Evolutionary conservation across 2,888 invertebrate species (phyloP).

Genomic region (Pyrrhosoma nymphula): DNA sequence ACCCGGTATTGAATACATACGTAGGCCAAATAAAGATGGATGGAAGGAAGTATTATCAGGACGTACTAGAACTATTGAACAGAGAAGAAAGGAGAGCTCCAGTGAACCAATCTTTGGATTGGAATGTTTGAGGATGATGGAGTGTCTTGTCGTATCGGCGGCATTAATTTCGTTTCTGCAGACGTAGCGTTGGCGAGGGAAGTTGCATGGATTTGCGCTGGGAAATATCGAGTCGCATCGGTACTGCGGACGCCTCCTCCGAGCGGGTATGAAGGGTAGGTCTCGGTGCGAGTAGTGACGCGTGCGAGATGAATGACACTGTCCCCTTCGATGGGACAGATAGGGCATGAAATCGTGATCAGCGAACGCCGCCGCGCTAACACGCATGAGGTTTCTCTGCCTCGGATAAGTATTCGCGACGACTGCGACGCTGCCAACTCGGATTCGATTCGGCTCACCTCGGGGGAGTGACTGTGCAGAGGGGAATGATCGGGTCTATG

Average conservation of each 20-base stretch:
- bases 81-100: too few relatives aligned
- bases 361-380: neutral
- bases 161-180: neutral
- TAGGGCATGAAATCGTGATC: slow-evolving; percentile 2
- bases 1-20: too few relatives aligned
- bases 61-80: too few relatives aligned
- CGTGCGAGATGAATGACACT: neutral
- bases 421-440: neutral
- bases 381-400: neutral
- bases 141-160: too few relatives aligned
- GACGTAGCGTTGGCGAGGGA: neutral
- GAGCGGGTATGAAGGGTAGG: neutral
- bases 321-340: neutral
- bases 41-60: too few relatives aligned
- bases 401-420: neutral
- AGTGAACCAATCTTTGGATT: too few relatives aligned
- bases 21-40: too few relatives aligned
- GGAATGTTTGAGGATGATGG: too few relatives aligned
- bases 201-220: neutral
- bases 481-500: too few relatives aligned
- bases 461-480: neutral
- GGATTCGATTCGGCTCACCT: neutral
- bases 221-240: neutral
- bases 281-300: neutral
- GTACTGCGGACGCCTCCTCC: too few relatives aligned